Percentiles rank a stretch among this genome's conserved stretches.
Conservation (phyloP, 2,888 invertebrate species). For the Latrodectus elegans region DNA sequence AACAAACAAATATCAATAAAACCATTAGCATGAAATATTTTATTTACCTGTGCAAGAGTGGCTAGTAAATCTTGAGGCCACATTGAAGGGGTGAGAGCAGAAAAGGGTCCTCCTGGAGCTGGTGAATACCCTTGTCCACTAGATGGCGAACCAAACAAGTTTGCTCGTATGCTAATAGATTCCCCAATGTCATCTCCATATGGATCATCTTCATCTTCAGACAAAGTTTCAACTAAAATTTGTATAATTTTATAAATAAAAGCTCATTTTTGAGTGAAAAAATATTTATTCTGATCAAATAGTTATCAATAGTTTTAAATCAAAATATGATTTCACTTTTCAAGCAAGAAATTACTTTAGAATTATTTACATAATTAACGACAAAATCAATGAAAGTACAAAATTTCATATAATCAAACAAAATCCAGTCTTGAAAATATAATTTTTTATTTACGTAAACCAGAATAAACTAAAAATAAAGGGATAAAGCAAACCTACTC, state of each 20-base stretch:
- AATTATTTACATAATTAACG: neutral
- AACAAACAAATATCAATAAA: too few species aligned
- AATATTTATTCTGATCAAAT: neutral
- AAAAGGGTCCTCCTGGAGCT: slow-evolving; percentile 87
- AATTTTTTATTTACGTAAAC: neutral
- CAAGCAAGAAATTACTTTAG: neutral
- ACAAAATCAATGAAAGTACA: neutral
- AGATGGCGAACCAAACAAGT: slow-evolving; percentile 70
- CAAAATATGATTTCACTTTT: neutral
- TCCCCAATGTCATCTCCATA: slow-evolving; percentile 80
- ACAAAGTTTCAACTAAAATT: slow-evolving; percentile 77
- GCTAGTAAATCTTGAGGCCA: slow-evolving; percentile 95
- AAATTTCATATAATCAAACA: neutral
- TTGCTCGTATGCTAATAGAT: slow-evolving; percentile 80
- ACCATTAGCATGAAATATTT: neutral
- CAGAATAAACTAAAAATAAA: too few species aligned
- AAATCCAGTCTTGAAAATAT: neutral
- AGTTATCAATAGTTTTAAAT: neutral
- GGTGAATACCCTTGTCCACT: slow-evolving; percentile 71
- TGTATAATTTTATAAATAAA: neutral
- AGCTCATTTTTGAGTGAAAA: neutral
- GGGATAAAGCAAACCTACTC: too few species aligned
- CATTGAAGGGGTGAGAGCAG: slow-evolving; percentile 95
- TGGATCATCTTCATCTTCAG: slow-evolving; percentile 82
- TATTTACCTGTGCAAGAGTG: slow-evolving; percentile 76